Percentiles rank a stretch among this genome's conserved stretches.
Evolutionary conservation across 2,113 vertebrate genomes (phyloP).

Genomic region (Passer domesticus): DNA sequence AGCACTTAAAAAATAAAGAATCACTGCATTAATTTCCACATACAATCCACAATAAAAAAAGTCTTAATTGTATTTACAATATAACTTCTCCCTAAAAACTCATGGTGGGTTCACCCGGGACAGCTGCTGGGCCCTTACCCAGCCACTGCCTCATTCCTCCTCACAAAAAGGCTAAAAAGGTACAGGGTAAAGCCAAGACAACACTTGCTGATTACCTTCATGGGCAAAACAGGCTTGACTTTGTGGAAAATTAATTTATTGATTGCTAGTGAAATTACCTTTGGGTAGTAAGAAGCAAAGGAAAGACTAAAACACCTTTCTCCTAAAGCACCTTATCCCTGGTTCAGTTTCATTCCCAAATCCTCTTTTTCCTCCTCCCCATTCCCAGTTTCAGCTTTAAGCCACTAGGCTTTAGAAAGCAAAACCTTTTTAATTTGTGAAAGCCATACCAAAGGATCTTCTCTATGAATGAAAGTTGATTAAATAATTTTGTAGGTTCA

Average conservation of each 20-base stretch:
- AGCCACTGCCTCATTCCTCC: background rate
- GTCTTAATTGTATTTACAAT: background rate
- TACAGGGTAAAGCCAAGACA: background rate
- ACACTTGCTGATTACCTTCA: background rate
- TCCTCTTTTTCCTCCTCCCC: background rate
- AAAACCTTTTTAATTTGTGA: background rate
- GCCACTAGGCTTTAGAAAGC: background rate
- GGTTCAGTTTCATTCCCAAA: background rate
- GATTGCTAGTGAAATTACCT: background rate
- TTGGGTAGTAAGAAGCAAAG: background rate
- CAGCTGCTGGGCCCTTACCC: background rate
- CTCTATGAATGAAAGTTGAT: background rate
- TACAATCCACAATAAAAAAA: background rate
- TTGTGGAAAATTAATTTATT: background rate
- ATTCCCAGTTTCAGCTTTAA: background rate
- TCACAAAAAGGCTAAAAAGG: background rate
- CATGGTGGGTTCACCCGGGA: background rate
- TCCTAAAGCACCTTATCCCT: background rate
- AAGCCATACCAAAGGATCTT: background rate
- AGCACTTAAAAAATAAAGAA: background rate
- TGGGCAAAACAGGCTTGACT: background rate
- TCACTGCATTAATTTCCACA: background rate
- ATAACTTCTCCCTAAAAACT: background rate
- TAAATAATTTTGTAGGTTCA: background rate
- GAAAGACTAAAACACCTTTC: background rate